Evolutionary conservation across 2,113 vertebrate genomes (phyloP).

Genomic region (Shinisaurus crocodilurus): DNA sequence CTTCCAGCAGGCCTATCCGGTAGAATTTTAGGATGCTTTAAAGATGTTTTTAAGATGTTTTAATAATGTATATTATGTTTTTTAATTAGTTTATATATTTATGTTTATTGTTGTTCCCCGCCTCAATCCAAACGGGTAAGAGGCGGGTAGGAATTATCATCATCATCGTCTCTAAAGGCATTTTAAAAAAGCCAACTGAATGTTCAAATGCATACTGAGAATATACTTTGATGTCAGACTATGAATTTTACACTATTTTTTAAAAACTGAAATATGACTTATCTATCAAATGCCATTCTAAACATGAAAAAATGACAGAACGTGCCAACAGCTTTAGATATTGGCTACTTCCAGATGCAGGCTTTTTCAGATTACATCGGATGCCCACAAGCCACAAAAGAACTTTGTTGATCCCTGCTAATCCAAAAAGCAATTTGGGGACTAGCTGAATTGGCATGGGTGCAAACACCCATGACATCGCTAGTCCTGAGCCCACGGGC

Average conservation of each 20-base stretch:
- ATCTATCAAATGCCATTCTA: constrained; percentile 27
- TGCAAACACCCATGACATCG: neutral
- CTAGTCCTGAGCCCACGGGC: too few relatives aligned
- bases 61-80: too few relatives aligned
- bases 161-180: too few relatives aligned
- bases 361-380: neutral
- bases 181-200: neutral
- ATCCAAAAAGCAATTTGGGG: neutral
- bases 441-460: neutral
- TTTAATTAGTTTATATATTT: too few relatives aligned
- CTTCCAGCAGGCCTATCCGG: too few relatives aligned
- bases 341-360: neutral
- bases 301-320: neutral
- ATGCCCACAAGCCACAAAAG: neutral
- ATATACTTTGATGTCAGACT: neutral
- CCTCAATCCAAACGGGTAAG: too few relatives aligned
- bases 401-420: neutral
- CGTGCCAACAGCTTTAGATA: neutral
- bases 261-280: constrained; percentile 18
- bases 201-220: neutral
- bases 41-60: too few relatives aligned
- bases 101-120: too few relatives aligned
- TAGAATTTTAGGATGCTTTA: too few relatives aligned
- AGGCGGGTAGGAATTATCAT: too few relatives aligned
- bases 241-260: neutral